Evolutionary conservation across 1,140 invertebrate species (phyloP).

Genomic region (Araneus ventricosus): DNA sequence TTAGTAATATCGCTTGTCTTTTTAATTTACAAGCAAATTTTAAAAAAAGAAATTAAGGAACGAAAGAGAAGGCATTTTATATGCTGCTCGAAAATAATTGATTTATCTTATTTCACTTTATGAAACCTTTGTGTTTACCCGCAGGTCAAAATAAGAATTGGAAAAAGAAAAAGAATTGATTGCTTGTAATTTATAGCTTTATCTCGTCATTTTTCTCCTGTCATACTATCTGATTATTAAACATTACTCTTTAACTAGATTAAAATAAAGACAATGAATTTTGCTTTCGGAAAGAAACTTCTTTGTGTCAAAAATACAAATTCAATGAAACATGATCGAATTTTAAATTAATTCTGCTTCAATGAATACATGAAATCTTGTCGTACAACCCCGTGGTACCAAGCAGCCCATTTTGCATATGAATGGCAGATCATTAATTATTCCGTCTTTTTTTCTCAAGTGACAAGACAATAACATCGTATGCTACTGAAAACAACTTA

Average conservation of each 20-base stretch:
- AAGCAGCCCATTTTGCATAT: neutral
- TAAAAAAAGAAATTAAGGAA: no score
- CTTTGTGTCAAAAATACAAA: no score
- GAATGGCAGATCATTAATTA: neutral
- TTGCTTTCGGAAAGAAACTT: neutral
- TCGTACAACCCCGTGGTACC: neutral
- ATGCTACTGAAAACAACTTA: neutral
- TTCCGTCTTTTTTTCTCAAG: neutral
- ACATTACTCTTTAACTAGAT: neutral
- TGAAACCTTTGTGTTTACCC: no score
- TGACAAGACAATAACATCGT: slow-evolving; percentile 13
- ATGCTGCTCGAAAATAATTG: no score
- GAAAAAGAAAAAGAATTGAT: neutral
- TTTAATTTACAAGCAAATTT: no score
- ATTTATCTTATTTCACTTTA: no score
- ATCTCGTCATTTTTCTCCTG: neutral
- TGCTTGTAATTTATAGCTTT: neutral
- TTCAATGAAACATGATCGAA: neutral
- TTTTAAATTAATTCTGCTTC: slow-evolving; percentile 16
- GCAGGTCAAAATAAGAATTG: neutral
- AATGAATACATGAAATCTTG: neutral
- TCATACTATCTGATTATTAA: neutral
- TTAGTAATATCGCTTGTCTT: no score
- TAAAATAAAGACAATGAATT: slow-evolving; percentile 18
- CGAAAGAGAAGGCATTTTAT: no score